Evolutionary conservation across 2,797 vertebrate species (phyloP).

Genomic region (Streptopelia turtur): DNA sequence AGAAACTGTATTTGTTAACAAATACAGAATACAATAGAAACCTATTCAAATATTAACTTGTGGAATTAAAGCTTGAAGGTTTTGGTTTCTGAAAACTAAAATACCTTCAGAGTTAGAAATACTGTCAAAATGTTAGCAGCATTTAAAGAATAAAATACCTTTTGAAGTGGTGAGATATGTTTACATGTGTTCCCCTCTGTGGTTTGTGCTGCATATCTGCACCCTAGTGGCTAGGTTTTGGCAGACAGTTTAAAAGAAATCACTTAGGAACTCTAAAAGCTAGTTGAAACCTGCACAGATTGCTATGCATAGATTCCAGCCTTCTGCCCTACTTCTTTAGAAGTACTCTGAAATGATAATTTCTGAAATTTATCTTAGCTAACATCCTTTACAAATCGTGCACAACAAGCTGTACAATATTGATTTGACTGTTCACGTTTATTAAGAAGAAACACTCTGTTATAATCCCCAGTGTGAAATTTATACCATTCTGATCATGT

Average conservation of each 20-base stretch:
- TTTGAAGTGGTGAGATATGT: background rate
- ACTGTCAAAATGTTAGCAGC: background rate
- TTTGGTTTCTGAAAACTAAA: background rate
- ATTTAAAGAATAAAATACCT: background rate
- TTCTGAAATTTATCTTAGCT: background rate
- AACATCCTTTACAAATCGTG: background rate
- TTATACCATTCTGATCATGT: background rate
- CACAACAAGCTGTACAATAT: background rate
- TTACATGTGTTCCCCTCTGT: background rate
- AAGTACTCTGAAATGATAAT: background rate
- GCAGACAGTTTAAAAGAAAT: background rate
- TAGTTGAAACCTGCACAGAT: background rate
- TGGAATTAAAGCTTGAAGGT: background rate
- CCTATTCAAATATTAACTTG: background rate
- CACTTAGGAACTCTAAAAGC: background rate
- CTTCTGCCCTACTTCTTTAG: background rate
- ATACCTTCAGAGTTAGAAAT: background rate
- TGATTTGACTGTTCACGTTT: background rate
- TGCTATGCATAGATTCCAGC: background rate
- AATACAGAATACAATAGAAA: background rate
- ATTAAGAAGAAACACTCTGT: background rate
- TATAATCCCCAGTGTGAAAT: background rate
- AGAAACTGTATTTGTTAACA: background rate
- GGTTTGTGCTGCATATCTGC: slow-evolving; percentile 51
- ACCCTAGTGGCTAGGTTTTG: slow-evolving; percentile 55